Conservation (phyloP, 1,140 invertebrate species). For the Zaprionus lachaisei region DNA sequence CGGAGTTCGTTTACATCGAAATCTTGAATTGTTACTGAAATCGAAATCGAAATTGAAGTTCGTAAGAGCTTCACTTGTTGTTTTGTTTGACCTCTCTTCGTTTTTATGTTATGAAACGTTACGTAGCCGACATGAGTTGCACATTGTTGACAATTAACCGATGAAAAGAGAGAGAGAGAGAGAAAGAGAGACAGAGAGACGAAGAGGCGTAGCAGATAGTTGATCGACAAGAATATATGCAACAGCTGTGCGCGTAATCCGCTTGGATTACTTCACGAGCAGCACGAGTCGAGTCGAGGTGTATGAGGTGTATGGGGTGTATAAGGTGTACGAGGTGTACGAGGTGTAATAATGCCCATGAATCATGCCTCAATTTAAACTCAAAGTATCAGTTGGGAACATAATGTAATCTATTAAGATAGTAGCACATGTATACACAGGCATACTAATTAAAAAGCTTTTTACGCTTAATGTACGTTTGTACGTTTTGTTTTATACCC, state of each 20-base stretch:
- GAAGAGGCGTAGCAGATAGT: background rate
- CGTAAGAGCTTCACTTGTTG: slow-evolving; percentile 48
- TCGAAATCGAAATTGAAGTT: slow-evolving; percentile 21
- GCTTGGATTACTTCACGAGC: slow-evolving; percentile 14
- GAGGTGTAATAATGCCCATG: slow-evolving; percentile 4
- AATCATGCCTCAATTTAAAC: slow-evolving; percentile 12
- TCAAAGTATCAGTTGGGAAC: background rate
- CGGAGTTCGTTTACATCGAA: slow-evolving; percentile 67
- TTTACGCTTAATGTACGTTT: background rate
- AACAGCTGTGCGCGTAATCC: slow-evolving; percentile 18
- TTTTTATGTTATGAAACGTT: slow-evolving; percentile 51
- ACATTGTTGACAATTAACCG: slow-evolving; percentile 13
- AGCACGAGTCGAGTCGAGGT: background rate
- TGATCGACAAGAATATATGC: slow-evolving; percentile 5
- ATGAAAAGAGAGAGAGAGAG: background rate
- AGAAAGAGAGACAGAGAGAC: too few species aligned
- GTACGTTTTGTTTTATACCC: background rate
- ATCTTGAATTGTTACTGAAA: slow-evolving; percentile 38
- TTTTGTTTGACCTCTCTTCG: slow-evolving; percentile 52
- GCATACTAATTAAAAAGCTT: slow-evolving; percentile 12
- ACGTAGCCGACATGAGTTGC: slow-evolving; percentile 55
- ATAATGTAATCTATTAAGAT: slow-evolving; percentile 14
- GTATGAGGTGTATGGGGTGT: background rate
- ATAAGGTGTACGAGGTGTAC: background rate
- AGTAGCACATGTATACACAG: background rate